Percentiles rank a stretch among this genome's conserved stretches.
phyloP scores from a whole-genome alignment of 2,113 vertebrate species.

The Picathartes gymnocephalus region DNA sequence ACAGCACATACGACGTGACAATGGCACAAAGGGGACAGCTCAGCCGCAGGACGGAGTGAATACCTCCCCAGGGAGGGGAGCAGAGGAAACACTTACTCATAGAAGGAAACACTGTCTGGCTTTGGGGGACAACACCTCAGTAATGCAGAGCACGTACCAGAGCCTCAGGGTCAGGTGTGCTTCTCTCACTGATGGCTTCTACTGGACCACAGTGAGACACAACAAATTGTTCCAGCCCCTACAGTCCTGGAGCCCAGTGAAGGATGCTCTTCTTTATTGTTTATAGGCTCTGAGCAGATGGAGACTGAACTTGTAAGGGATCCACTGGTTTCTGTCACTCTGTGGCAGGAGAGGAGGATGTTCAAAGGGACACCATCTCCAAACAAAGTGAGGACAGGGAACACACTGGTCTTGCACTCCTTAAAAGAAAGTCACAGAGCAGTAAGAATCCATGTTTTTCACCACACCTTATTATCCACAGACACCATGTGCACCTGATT shows the following conservation, averaged over 20 bases:
- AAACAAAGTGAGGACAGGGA: not conserved
- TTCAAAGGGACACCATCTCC: not conserved
- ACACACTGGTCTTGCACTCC: not conserved
- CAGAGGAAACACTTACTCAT: not conserved
- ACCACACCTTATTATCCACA: not conserved
- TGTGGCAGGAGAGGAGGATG: not conserved
- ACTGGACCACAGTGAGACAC: not conserved
- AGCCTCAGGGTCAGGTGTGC: not conserved
- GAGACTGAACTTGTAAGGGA: not conserved
- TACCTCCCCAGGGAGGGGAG: not conserved
- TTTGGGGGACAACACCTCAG: not conserved
- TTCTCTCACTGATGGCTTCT: not conserved
- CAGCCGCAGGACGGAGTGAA: not conserved
- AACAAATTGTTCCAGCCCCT: not conserved
- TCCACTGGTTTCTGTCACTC: not conserved
- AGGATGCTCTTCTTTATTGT: not conserved
- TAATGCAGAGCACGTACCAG: not conserved
- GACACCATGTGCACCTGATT: not conserved
- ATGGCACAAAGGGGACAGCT: not conserved
- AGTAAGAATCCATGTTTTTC: not conserved
- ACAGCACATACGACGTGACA: accelerated
- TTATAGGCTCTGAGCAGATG: not conserved
- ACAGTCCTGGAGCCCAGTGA: not conserved
- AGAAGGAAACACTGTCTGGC: not conserved
- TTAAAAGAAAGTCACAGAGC: not conserved